A percentile compares a stretch with the other conserved stretches of the same genome.
phyloP scores from a whole-genome alignment of 1,140 invertebrate species.

The Medauroidea extradentata region DNA sequence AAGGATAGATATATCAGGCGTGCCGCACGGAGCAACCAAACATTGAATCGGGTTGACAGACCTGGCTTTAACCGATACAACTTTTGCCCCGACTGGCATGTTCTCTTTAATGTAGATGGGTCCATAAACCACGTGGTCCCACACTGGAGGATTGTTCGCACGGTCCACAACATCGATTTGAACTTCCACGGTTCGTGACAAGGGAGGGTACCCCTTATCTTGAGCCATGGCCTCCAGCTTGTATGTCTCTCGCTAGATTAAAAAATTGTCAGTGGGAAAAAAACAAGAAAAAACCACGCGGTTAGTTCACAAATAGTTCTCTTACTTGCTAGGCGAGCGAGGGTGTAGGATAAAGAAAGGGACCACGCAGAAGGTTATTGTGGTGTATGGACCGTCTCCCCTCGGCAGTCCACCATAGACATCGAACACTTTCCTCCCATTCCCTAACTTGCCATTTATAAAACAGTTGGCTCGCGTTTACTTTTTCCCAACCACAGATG shows the following conservation, averaged over 20 bases:
- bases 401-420: neutral
- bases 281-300: conserved; percentile 49
- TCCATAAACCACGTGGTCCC: conserved; percentile 93
- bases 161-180: conserved; percentile 96
- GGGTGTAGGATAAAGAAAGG: neutral
- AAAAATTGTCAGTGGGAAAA: conserved; percentile 56
- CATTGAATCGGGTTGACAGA: conserved; percentile 57
- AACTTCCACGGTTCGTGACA: conserved; percentile 91
- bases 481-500: no score
- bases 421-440: no score
- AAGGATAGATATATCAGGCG: conserved; percentile 16
- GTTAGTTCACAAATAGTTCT: conserved; percentile 45
- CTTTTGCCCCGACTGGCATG: conserved; percentile 91
- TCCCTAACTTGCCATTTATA: neutral
- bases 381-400: conserved; percentile 6
- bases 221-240: conserved; percentile 94
- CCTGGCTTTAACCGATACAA: conserved; percentile 96
- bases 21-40: conserved; percentile 22
- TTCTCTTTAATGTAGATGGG: conserved; percentile 96
- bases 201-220: conserved; percentile 91
- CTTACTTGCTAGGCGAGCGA: conserved; percentile 16
- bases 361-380: neutral
- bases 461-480: no score
- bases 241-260: conserved; percentile 87
- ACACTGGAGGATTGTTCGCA: conserved; percentile 94